A percentile compares a stretch with the other conserved stretches of the same genome.
These are phyloP conservation scores for Zoanthus gigantus DNA, from an alignment of 92 coral and sea anemone genomes.

Conservation along the genomic window DNA sequence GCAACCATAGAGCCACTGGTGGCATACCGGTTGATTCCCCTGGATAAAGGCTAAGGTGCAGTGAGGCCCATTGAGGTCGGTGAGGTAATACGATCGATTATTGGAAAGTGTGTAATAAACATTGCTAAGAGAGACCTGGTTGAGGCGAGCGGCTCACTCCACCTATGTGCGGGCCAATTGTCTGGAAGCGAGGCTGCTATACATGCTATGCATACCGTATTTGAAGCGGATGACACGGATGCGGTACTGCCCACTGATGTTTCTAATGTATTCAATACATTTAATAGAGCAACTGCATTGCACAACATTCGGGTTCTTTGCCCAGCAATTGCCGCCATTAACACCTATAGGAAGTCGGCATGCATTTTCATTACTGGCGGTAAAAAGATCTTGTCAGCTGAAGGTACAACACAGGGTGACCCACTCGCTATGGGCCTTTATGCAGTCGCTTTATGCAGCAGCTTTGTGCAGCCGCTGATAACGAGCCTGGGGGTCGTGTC, in stretches of 20 bases:
- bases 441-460: background rate
- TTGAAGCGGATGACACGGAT: background rate
- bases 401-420: background rate
- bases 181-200: background rate
- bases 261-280: slow-evolving; percentile 26
- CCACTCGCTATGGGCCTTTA: background rate
- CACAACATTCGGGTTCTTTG: slow-evolving; percentile 22
- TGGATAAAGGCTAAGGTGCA: background rate
- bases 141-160: background rate
- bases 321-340: background rate
- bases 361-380: slow-evolving; percentile 15
- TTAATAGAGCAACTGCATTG: slow-evolving; percentile 17
- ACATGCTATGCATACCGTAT: slow-evolving; percentile 32
- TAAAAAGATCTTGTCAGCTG: slow-evolving; percentile 1
- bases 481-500: background rate
- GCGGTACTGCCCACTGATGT: slow-evolving; percentile 7
- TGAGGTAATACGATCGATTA: too few relatives aligned
- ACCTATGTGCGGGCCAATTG: background rate
- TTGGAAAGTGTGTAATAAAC: background rate
- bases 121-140: background rate
- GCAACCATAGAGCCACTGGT: background rate
- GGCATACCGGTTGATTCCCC: background rate
- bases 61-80: background rate
- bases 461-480: background rate
- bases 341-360: slow-evolving; percentile 9